phyloP scores from a whole-genome alignment of 2,888 invertebrate species.

The Stramonita haemastoma region DNA sequence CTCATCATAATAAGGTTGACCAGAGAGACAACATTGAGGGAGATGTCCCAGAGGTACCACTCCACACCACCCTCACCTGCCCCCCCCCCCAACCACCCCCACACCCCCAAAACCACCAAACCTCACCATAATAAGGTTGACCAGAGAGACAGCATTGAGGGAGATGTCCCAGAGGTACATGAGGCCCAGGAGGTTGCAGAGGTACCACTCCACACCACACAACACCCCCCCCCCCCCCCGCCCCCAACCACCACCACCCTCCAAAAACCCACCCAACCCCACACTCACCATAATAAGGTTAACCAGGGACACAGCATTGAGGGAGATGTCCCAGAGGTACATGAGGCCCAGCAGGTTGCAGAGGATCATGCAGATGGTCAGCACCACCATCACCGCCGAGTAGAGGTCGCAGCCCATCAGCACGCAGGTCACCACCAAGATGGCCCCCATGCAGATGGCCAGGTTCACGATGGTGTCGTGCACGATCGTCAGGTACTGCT shows the following conservation, averaged over 20 bases:
- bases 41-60: slow-evolving; percentile 85
- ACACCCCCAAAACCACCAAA: too few species aligned
- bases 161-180: slow-evolving; percentile 95
- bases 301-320: slow-evolving; percentile 97
- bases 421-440: slow-evolving; percentile 92
- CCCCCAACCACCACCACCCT: too few species aligned
- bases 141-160: slow-evolving; percentile 95
- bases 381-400: slow-evolving; percentile 86
- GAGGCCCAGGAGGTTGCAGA: slow-evolving; percentile 89
- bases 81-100: too few species aligned
- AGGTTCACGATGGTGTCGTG: slow-evolving; percentile 89
- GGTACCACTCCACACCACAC: too few species aligned
- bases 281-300: slow-evolving; percentile 98
- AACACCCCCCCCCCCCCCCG: too few species aligned
- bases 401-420: slow-evolving; percentile 91
- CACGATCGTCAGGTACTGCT: slow-evolving; percentile 95
- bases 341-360: slow-evolving; percentile 92
- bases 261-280: too few species aligned
- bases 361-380: slow-evolving; percentile 88
- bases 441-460: slow-evolving; percentile 92
- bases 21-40: slow-evolving; percentile 94
- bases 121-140: slow-evolving; percentile 85
- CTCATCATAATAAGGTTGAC: slow-evolving; percentile 98
- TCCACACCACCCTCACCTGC: too few species aligned
- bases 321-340: slow-evolving; percentile 91